phyloP scores from a whole-genome alignment of 2,888 invertebrate genomes.

The Cabera pusaria region DNA sequence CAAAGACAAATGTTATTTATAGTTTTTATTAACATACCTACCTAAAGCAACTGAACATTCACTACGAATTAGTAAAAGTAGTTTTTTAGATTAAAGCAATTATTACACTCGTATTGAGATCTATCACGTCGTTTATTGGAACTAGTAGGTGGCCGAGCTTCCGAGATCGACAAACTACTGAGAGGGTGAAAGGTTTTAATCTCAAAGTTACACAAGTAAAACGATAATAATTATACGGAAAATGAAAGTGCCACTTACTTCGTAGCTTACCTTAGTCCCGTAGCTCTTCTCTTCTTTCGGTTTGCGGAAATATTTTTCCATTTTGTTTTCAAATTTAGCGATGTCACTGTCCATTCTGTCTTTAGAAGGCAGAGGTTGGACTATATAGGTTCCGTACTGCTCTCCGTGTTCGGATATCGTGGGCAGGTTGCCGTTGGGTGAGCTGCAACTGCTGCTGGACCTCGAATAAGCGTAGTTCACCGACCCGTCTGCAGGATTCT shows the following conservation, averaged over 20 bases:
- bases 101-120: conserved; percentile 6
- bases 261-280: conserved; percentile 63
- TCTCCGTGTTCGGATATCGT: conserved; percentile 74
- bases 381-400: conserved; percentile 64
- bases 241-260: conserved; percentile 43
- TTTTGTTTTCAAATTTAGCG: conserved; percentile 60
- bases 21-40: conserved; percentile 17
- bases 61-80: conserved; percentile 14
- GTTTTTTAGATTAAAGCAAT: conserved; percentile 11
- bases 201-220: conserved; percentile 3
- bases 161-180: conserved; percentile 1
- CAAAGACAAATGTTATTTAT: conserved; percentile 24
- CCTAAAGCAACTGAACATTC: conserved; percentile 11
- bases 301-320: conserved; percentile 72
- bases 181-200: conserved; percentile 16
- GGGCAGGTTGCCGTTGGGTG: conserved; percentile 70
- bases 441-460: conserved; percentile 73
- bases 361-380: conserved; percentile 43
- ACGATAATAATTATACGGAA: conserved; percentile 4
- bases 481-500: conserved; percentile 71
- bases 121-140: background rate
- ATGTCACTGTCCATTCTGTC: conserved; percentile 39
- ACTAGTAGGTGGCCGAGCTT: conserved; percentile 4
- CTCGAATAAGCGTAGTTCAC: conserved; percentile 72
- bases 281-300: conserved; percentile 64